phyloP scores from a whole-genome alignment of 2,888 invertebrate genomes.

The Macrosiphum euphorbiae region DNA sequence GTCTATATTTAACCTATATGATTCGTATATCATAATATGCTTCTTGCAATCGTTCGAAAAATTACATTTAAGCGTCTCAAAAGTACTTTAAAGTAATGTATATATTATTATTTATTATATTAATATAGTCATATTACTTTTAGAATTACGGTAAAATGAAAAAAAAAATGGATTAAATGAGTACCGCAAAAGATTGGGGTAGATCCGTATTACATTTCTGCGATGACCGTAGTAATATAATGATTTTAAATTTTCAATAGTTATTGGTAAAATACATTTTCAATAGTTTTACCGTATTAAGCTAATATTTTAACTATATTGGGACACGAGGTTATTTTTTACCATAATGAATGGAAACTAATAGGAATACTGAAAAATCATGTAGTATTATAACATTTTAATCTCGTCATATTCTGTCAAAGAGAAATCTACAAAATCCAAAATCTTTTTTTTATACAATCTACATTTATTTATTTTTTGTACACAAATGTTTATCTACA shows the following conservation, averaged over 20 bases:
- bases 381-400: background rate
- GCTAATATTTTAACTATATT: background rate
- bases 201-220: background rate
- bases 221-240: background rate
- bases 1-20: background rate
- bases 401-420: background rate
- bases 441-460: background rate
- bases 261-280: background rate
- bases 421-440: background rate
- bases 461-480: background rate
- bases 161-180: background rate
- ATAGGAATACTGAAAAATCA: background rate
- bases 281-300: background rate
- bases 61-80: background rate
- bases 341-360: background rate
- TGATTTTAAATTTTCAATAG: background rate
- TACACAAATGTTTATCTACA: background rate
- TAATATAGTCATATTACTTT: background rate
- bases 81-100: no score
- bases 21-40: background rate
- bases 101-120: background rate
- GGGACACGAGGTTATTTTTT: background rate
- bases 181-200: background rate
- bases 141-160: background rate
- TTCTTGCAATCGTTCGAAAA: background rate